phyloP scores from a whole-genome alignment of 2,888 invertebrate species.

The Onchidella celtica region DNA sequence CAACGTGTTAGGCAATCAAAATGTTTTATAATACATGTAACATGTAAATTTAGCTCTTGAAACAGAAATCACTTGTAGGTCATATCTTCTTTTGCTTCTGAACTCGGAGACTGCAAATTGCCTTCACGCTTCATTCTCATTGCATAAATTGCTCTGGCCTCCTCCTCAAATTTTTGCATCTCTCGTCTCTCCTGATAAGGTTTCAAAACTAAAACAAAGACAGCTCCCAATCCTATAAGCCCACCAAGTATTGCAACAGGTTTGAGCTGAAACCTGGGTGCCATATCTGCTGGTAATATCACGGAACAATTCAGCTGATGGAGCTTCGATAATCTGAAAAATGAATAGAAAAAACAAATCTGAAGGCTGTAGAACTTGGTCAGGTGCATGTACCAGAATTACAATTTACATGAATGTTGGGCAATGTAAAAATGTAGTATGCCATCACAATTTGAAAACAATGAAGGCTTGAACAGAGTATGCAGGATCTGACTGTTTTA shows the following conservation, averaged over 20 bases:
- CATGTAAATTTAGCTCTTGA: too few species aligned
- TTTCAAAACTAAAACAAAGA: conserved; percentile 20
- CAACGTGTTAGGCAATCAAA: too few species aligned
- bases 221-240: background rate
- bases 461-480: too few species aligned
- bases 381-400: too few species aligned
- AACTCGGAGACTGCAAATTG: background rate
- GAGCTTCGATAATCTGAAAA: too few species aligned
- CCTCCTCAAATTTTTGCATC: conserved; percentile 37
- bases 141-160: conserved; percentile 35
- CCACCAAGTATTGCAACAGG: background rate
- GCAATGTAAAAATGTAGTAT: too few species aligned
- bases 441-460: too few species aligned
- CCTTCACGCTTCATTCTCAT: conserved; percentile 4
- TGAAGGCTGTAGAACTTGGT: too few species aligned
- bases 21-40: too few species aligned
- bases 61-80: conserved; percentile 2
- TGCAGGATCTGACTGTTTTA: too few species aligned
- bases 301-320: background rate
- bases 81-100: background rate
- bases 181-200: conserved; percentile 40
- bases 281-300: conserved; percentile 19
- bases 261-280: background rate
- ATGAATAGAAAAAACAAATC: too few species aligned
- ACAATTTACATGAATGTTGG: too few species aligned